A percentile compares a stretch with the other conserved stretches of the same genome.
These are phyloP conservation scores for Limnephilus rhombicus DNA, from an alignment of 2,888 invertebrate species.

Conservation along the genomic window DNA sequence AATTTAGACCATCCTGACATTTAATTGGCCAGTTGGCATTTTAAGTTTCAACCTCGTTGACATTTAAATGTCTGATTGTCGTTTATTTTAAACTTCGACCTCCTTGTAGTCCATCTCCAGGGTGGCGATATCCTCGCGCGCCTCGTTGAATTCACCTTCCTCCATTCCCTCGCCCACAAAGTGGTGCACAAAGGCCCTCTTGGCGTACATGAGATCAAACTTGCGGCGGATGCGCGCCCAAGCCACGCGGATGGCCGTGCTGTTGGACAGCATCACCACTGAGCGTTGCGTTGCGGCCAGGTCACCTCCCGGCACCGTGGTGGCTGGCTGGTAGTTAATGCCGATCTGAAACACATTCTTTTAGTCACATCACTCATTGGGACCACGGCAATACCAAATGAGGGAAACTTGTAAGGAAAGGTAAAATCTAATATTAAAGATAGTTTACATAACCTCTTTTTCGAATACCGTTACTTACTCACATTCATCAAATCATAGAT, in stretches of 20 bases:
- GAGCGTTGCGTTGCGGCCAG: constrained; percentile 86
- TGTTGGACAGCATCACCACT: constrained; percentile 92
- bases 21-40: neutral
- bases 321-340: constrained; percentile 86
- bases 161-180: constrained; percentile 87
- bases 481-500: too few relatives aligned
- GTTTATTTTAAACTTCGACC: constrained; percentile 76
- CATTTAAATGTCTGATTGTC: neutral
- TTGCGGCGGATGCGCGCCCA: constrained; percentile 90
- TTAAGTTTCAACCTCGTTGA: neutral
- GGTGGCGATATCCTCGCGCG: constrained; percentile 80
- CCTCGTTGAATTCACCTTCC: constrained; percentile 81
- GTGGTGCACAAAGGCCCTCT: constrained; percentile 93
- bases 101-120: constrained; percentile 83
- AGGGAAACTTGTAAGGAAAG: neutral
- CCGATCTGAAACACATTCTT: constrained; percentile 77
- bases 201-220: constrained; percentile 88
- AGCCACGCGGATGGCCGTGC: constrained; percentile 85
- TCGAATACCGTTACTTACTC: too few relatives aligned
- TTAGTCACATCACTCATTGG: constrained; percentile 54
- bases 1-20: neutral
- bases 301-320: constrained; percentile 86
- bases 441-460: too few relatives aligned
- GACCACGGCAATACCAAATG: constrained; percentile 37
- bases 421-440: too few relatives aligned